A percentile compares a stretch with the other conserved stretches of the same genome.
These are phyloP conservation scores for Serranus cabrilla DNA, from an alignment of 2,797 vertebrate genomes.

Conservation along the genomic window DNA sequence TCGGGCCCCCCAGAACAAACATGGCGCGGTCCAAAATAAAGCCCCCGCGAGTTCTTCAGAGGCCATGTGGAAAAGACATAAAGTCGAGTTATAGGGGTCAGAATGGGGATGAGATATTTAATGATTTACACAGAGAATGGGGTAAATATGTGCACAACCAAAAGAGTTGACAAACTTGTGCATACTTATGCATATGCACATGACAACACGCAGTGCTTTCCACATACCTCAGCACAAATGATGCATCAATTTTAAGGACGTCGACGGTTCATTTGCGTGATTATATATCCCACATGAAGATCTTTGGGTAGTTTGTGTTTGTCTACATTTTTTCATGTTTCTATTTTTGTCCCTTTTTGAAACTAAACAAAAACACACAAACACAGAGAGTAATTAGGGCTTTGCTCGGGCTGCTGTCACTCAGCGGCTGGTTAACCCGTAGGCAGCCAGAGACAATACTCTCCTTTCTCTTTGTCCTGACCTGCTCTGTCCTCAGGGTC, in stretches of 20 bases:
- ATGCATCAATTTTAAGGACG: constrained; percentile 19
- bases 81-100: constrained; percentile 83
- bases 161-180: constrained; percentile 39
- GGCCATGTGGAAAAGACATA: constrained; percentile 88
- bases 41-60: constrained; percentile 81
- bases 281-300: constrained; percentile 24
- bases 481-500: constrained; percentile 59
- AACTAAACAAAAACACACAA: constrained; percentile 47
- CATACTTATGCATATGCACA: constrained; percentile 2
- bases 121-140: constrained; percentile 80
- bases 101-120: constrained; percentile 82
- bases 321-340: constrained; percentile 17
- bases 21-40: constrained; percentile 85
- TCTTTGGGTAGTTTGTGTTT: constrained; percentile 21
- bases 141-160: constrained; percentile 58
- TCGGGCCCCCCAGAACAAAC: constrained; percentile 81
- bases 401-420: constrained; percentile 49
- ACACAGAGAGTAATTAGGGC: constrained; percentile 35
- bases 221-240: constrained; percentile 15
- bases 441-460: constrained; percentile 59
- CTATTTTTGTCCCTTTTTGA: constrained; percentile 36
- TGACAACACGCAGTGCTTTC: constrained; percentile 1
- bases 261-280: constrained; percentile 10
- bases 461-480: constrained; percentile 61
- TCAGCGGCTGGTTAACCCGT: constrained; percentile 62